A percentile compares a stretch with the other conserved stretches of the same genome.
Evolutionary conservation across 2,888 invertebrate genomes (phyloP).

Genomic region (Parnassius orleans): DNA sequence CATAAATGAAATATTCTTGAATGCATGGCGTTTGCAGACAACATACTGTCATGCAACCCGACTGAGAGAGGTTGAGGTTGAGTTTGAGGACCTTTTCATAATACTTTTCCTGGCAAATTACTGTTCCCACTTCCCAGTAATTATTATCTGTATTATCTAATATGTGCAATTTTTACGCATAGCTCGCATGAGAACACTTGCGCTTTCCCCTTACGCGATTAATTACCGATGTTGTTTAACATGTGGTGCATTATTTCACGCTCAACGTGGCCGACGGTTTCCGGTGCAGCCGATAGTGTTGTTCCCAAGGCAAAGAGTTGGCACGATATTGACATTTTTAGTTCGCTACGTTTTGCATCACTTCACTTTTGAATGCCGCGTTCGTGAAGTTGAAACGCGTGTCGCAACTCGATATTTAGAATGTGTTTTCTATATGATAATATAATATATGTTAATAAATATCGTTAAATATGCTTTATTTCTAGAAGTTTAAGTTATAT

Average conservation of each 20-base stretch:
- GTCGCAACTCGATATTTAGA: slow-evolving; percentile 44
- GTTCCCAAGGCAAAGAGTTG: slow-evolving; percentile 55
- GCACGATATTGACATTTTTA: slow-evolving; percentile 77
- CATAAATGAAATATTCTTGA: slow-evolving; percentile 29
- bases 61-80: slow-evolving; percentile 33
- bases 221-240: slow-evolving; percentile 71
- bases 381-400: slow-evolving; percentile 40
- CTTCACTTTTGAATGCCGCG: slow-evolving; percentile 54
- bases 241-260: slow-evolving; percentile 72
- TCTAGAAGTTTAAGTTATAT: too few relatives aligned
- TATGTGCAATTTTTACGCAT: slow-evolving; percentile 46
- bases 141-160: slow-evolving; percentile 41
- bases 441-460: neutral
- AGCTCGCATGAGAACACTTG: slow-evolving; percentile 70
- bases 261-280: slow-evolving; percentile 52
- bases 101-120: slow-evolving; percentile 35
- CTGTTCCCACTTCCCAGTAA: slow-evolving; percentile 35
- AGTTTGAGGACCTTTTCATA: slow-evolving; percentile 34
- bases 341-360: slow-evolving; percentile 59
- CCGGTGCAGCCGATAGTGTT: slow-evolving; percentile 50
- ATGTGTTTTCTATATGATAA: neutral
- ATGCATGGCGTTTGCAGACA: slow-evolving; percentile 37
- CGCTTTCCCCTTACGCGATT: slow-evolving; percentile 68
- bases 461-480: too few relatives aligned
- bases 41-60: slow-evolving; percentile 39